Evolutionary conservation across 2,797 vertebrate genomes (phyloP).

Genomic region (Lagorchestes hirsutus): DNA sequence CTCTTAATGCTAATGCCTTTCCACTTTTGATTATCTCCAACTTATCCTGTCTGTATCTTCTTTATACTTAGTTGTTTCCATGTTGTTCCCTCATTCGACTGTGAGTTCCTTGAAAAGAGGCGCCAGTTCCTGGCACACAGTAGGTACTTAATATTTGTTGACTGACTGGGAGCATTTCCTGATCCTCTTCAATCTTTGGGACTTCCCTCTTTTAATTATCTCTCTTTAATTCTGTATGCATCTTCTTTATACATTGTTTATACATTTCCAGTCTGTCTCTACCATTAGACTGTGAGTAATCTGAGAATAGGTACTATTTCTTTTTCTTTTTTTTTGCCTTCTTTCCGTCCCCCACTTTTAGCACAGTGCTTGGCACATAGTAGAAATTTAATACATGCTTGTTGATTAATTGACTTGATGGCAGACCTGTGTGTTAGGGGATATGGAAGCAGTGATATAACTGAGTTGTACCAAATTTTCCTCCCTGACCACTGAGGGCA

Average conservation of each 20-base stretch:
- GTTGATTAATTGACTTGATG: not conserved
- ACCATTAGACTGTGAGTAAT: not conserved
- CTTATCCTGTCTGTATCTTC: no score
- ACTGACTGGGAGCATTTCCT: no score
- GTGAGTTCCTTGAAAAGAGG: no score
- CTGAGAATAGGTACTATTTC: not conserved
- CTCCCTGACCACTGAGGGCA: not conserved
- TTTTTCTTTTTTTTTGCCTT: not conserved
- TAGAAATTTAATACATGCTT: not conserved
- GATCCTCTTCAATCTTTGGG: no score
- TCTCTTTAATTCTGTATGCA: no score
- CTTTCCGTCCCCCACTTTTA: not conserved
- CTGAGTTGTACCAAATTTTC: not conserved
- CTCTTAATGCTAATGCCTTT: no score
- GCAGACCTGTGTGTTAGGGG: not conserved
- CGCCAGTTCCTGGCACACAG: no score
- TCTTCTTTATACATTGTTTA: not conserved
- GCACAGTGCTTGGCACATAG: not conserved
- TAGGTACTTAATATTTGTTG: no score
- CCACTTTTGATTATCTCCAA: no score
- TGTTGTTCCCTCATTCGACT: no score
- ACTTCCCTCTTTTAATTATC: no score
- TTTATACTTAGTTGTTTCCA: no score
- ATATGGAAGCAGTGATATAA: not conserved
- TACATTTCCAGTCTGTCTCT: not conserved